phyloP scores from a whole-genome alignment of 2,888 invertebrate species.

The Teleiodes luculella region DNA sequence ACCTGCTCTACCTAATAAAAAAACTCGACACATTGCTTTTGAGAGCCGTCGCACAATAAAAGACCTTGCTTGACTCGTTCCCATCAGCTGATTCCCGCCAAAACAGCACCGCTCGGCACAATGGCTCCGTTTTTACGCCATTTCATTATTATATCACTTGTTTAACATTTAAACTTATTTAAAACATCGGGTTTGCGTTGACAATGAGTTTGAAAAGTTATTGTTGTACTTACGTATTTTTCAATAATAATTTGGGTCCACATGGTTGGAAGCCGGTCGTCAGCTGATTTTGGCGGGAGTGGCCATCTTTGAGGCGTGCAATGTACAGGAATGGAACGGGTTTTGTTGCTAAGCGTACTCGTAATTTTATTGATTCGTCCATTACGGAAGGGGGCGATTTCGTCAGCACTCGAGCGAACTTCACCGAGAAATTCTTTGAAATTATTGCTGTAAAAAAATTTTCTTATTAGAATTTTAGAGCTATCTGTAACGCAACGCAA shows the following conservation, averaged over 20 bases:
- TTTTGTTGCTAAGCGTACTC: constrained; percentile 24
- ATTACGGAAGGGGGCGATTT: not conserved
- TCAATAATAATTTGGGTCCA: constrained; percentile 19
- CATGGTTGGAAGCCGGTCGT: constrained; percentile 14
- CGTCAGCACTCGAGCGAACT: not conserved
- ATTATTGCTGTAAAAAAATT: too few relatives aligned
- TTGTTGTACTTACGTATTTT: not conserved
- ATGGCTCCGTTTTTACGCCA: constrained; percentile 23
- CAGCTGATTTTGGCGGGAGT: constrained; percentile 42
- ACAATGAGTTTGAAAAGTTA: constrained; percentile 22
- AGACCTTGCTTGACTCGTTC: constrained; percentile 24
- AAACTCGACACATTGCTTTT: not conserved
- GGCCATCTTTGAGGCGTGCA: constrained; percentile 27
- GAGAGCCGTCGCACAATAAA: constrained; percentile 21
- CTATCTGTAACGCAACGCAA: too few relatives aligned
- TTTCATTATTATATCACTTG: constrained; percentile 29
- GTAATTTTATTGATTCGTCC: constrained; percentile 10
- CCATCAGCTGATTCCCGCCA: constrained; percentile 35
- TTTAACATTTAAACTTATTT: constrained; percentile 13
- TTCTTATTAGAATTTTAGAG: too few relatives aligned
- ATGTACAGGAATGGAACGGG: constrained; percentile 27
- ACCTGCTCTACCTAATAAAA: constrained; percentile 7
- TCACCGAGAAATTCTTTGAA: not conserved
- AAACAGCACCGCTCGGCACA: constrained; percentile 23
- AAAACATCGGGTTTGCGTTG: constrained; percentile 30